Base-by-base conservation (phyloP, 1,140 invertebrate species). In the Amphibalanus amphitrite region DNA sequence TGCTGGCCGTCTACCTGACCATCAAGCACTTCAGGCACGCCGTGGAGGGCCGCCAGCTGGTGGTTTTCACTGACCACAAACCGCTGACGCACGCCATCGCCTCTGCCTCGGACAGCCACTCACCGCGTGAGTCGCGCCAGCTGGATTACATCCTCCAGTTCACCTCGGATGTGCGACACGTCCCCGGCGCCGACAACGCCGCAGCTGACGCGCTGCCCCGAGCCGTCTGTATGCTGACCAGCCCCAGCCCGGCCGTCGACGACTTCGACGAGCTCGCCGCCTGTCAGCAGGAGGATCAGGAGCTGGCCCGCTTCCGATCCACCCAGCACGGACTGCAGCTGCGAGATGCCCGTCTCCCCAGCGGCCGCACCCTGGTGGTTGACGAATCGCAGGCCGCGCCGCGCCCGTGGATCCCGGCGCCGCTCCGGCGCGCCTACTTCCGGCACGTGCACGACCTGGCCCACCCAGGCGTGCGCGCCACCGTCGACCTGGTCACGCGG, bases 41-140 rank as follows among this genome's bases (percentile, higher is more conserved):
- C 47, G 29, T 80, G 0, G 78, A 80, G 74, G 75, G 76, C 3
- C 71, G 78, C 67, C 1, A 73, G 25, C 77, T 81, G 70, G 71
- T 29, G 0, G 29, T 78, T 15, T 75, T 26, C 29, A 78, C 77
- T 0, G 75, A 80, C 72, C 78, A 79, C 69, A 77, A 76, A 67
- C 77, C 74, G 0, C 73, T 81, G 65, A 76, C 67, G 0, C 75
- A 40, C 69, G 77, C 76, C 20, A 75, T 78, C 47, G 59, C 29
- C 17, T 47, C 73, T 70, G 68, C 70, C 3, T 47, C 69, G 1
- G 75, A 75, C 23, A 65, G 69, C 72, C 69, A 70, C 28, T 74
- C 75, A 29, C 74, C 78, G 3, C 20, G 73, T 23, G 73, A 79
- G 70, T 28, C 74, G 3, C 47, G 74, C 15, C 72, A 64, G 38